Evolutionary conservation across 2,888 invertebrate species (phyloP), one percentile per base, ranked within the genome.

Genomic region (Epirrhoe alternata): DNA sequence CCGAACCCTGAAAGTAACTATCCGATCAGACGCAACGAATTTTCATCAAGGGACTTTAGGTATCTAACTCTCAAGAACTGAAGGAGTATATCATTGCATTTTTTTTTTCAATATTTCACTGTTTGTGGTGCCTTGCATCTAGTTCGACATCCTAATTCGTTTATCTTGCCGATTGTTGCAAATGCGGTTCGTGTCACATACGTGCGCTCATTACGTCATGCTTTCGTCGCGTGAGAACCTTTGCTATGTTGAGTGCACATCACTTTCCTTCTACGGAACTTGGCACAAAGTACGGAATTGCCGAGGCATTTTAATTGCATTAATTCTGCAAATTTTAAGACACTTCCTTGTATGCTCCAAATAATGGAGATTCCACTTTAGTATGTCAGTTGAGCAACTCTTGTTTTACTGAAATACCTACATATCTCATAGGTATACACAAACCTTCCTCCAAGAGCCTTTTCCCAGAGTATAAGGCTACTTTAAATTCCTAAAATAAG

Each of bases 211-310:
- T 90, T 90, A 86, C 89, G 85, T 90, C 87, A 90, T 71, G 83
- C 87, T 89, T 89, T 90, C 88, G 81, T 88, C 85, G 88, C 90
- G 89, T 92, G 92, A 87, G 92, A 92, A 92, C 84, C 84, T 78
- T 77, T 69, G 77, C 74, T 83, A 74, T 72, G 63, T 71, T 66
- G 74, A 71, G 78, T 77, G 81, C 80, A 82, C 86, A 85, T 88
- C 89, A 89, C 89, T 91, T 91, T 90, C 90, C 82, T 88, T 85
- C 85, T 83, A 80, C 81, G 81, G 83, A 85, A 85, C 83, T 77
- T 69, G 61, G 61, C 66, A 71, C 72, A 74, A 72, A 68, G 68
- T 55, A 72, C 61, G 52, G 56, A 60, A 64, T 61, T 16, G 45
- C 54, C 53, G 53, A 57, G 17, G 35, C 52, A 59, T 38, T 61